phyloP scores from a whole-genome alignment of 2,888 invertebrate species.

The Erebia epiphron region DNA sequence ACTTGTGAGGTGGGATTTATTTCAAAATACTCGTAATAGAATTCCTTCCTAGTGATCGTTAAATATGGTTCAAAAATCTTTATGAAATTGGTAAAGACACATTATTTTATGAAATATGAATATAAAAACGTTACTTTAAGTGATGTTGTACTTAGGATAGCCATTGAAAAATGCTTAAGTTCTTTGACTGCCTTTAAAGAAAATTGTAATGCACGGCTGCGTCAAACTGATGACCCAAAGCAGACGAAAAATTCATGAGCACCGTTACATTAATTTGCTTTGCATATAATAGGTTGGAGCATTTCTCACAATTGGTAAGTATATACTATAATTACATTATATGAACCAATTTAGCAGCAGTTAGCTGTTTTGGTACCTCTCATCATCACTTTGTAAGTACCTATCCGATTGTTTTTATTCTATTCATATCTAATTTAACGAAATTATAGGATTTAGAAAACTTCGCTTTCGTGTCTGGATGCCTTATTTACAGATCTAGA shows the following conservation, averaged over 20 bases:
- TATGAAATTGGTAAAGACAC: too few relatives aligned
- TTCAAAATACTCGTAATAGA: too few relatives aligned
- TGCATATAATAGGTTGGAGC: conserved; percentile 12
- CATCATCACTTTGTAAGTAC: background rate
- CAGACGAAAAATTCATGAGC: conserved; percentile 1
- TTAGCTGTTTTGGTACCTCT: background rate
- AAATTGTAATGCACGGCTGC: background rate
- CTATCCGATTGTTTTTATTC: background rate
- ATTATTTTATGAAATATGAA: background rate
- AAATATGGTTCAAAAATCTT: too few relatives aligned
- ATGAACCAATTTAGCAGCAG: background rate
- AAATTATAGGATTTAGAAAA: too few relatives aligned
- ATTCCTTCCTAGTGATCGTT: too few relatives aligned
- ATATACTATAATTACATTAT: background rate
- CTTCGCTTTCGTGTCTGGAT: too few relatives aligned
- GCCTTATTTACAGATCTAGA: too few relatives aligned
- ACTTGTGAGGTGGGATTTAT: too few relatives aligned
- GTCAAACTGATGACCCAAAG: background rate
- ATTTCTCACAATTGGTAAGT: background rate
- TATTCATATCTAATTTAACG: background rate
- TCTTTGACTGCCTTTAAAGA: background rate
- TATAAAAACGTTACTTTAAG: background rate
- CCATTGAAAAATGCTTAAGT: conserved; percentile 2
- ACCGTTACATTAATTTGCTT: conserved; percentile 15
- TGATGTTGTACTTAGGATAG: background rate